A percentile compares a stretch with the other conserved stretches of the same genome.
phyloP scores from a whole-genome alignment of 2,797 vertebrate genomes.

The Ceryle rudis region DNA sequence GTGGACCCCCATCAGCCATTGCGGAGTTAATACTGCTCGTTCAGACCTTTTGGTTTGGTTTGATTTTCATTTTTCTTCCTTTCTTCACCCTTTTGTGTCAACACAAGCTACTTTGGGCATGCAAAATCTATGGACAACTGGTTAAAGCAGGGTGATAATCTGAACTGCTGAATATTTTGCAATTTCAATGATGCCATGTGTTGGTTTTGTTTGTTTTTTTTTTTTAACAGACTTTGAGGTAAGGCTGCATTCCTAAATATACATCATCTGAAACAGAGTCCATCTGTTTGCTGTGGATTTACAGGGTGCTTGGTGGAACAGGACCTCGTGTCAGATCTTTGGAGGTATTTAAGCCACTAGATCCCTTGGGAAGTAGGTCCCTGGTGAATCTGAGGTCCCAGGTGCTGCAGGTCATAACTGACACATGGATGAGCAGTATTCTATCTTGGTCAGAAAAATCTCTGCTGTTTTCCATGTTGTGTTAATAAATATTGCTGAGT shows the following conservation, averaged over 20 bases:
- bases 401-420: background rate
- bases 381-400: background rate
- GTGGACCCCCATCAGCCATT: background rate
- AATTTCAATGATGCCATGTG: background rate
- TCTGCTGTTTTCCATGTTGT: background rate
- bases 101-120: background rate
- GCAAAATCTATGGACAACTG: background rate
- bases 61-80: background rate
- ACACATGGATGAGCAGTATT: background rate
- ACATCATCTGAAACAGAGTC: background rate
- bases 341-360: background rate
- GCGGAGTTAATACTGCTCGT: background rate
- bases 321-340: background rate
- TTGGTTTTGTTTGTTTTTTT: background rate
- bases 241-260: background rate
- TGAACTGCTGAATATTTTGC: background rate
- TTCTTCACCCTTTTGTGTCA: background rate
- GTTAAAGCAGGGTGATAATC: background rate
- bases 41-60: background rate
- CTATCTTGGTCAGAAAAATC: background rate
- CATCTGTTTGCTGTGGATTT: background rate
- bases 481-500: background rate
- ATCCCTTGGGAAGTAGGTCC: background rate
- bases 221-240: background rate
- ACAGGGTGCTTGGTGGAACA: accelerated